Percentiles rank a stretch among this genome's conserved stretches.
Evolutionary conservation across 2,797 vertebrate species (phyloP).

Genomic region (Synanceia verrucosa): DNA sequence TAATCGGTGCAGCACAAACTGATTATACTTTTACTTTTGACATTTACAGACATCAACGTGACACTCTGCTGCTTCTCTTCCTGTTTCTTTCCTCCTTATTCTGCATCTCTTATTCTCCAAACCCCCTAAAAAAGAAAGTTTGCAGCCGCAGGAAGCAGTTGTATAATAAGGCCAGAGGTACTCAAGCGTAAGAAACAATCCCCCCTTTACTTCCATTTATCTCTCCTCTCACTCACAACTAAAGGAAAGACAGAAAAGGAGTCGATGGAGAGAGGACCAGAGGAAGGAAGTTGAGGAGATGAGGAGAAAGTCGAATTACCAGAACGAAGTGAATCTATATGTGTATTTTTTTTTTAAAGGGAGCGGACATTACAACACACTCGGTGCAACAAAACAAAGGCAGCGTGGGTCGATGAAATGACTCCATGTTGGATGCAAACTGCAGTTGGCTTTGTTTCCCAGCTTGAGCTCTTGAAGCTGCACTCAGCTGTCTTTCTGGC

Average conservation of each 20-base stretch:
- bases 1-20: too few species aligned
- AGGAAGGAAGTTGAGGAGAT: slow-evolving; percentile 13
- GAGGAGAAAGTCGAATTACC: slow-evolving; percentile 28
- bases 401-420: slow-evolving; percentile 11
- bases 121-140: slow-evolving; percentile 22
- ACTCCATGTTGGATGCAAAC: slow-evolving; percentile 16
- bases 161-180: slow-evolving; percentile 53
- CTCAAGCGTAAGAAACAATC: slow-evolving; percentile 56
- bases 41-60: neutral
- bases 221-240: slow-evolving; percentile 35
- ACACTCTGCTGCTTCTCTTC: neutral
- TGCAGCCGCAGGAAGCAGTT: slow-evolving; percentile 44
- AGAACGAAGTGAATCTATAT: slow-evolving; percentile 17
- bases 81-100: neutral
- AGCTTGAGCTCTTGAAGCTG: slow-evolving; percentile 29
- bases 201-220: slow-evolving; percentile 39
- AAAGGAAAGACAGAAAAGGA: neutral
- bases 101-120: neutral
- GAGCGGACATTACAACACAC: slow-evolving; percentile 1
- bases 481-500: slow-evolving; percentile 35
- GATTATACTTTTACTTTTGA: too few species aligned
- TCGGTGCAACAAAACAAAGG: slow-evolving; percentile 2
- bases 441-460: slow-evolving; percentile 21
- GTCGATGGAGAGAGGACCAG: neutral
- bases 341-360: slow-evolving; percentile 24